Conservation (phyloP, 2,797 vertebrate species). For the Megaceryle alcyon region DNA sequence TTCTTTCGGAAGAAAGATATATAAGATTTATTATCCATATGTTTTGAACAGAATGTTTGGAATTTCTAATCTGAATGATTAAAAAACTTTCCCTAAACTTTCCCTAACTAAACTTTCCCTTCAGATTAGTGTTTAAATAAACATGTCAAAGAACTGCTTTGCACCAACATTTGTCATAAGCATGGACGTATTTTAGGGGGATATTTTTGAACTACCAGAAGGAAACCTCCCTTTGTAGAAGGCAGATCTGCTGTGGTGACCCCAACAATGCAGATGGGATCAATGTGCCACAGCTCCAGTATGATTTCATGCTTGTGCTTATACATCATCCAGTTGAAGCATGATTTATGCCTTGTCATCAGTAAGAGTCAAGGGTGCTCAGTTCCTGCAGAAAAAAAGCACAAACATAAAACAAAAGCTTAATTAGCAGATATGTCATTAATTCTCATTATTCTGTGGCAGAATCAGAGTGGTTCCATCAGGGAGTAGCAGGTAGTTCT, state of each 20-base stretch:
- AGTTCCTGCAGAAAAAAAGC: not conserved
- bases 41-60: not conserved
- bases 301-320: not conserved
- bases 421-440: constrained; percentile 38
- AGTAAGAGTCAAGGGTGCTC: not conserved
- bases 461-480: not conserved
- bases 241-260: not conserved
- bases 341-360: not conserved
- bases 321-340: not conserved
- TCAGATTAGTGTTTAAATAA: not conserved
- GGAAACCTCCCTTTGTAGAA: not conserved
- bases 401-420: not conserved
- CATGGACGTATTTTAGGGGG: not conserved
- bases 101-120: not conserved
- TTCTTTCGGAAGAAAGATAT: not conserved
- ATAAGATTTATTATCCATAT: not conserved
- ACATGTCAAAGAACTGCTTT: not conserved
- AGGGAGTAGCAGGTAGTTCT: constrained; percentile 5
- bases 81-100: not conserved
- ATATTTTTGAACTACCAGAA: not conserved
- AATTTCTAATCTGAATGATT: not conserved
- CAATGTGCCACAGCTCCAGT: not conserved
- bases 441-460: constrained; percentile 20
- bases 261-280: not conserved
- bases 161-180: not conserved